Conservation (phyloP, 2,888 invertebrate species). For the Aphidoletes aphidimyza region DNA sequence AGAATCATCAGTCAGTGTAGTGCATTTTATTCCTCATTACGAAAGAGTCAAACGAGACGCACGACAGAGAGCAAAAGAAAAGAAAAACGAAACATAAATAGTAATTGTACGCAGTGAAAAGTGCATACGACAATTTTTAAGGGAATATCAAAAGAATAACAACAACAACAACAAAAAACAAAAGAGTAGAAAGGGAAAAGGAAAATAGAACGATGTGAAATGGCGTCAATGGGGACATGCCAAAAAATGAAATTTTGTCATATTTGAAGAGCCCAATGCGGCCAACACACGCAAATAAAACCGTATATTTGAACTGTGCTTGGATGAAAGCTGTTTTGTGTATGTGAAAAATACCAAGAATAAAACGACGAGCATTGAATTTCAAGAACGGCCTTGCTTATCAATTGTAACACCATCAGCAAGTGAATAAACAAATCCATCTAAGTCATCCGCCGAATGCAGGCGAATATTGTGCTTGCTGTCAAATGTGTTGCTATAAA, state of each 20-base stretch:
- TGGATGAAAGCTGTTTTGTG: background rate
- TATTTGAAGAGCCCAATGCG: slow-evolving; percentile 33
- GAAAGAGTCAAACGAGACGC: background rate
- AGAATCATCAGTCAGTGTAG: background rate
- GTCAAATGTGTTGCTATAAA: background rate
- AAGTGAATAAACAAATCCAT: background rate
- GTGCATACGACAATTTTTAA: background rate
- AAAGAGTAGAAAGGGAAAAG: background rate
- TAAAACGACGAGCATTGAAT: background rate
- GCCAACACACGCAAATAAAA: slow-evolving; percentile 5
- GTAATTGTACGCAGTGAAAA: background rate
- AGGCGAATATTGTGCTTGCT: background rate
- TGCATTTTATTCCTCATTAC: background rate
- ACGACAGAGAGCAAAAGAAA: background rate
- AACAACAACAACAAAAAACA: no score
- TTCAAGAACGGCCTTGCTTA: background rate
- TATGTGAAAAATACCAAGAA: background rate
- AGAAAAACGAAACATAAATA: background rate
- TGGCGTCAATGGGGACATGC: slow-evolving; percentile 41
- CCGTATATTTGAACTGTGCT: background rate
- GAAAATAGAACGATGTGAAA: background rate
- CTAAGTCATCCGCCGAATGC: background rate
- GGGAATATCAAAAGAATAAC: background rate
- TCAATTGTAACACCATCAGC: slow-evolving; percentile 4
- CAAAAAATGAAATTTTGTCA: slow-evolving; percentile 10